A percentile compares a stretch with the other conserved stretches of the same genome.
phyloP scores from a whole-genome alignment of 2,113 vertebrate genomes.

The Notiomystis cincta region DNA sequence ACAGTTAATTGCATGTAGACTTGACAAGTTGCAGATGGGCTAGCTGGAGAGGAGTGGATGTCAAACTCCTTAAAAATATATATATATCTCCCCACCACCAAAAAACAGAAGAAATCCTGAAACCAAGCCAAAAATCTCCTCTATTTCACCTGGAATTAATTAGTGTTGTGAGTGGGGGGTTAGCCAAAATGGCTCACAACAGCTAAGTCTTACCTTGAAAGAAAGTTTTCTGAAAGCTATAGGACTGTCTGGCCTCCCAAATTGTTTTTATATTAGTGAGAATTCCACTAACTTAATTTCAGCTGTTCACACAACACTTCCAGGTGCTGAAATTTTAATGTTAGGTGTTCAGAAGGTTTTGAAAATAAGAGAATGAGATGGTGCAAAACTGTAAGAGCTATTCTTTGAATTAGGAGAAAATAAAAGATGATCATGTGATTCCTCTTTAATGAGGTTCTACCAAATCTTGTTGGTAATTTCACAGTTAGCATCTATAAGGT shows the following conservation, averaged over 20 bases:
- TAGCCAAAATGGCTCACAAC: conserved; percentile 35
- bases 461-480: background rate
- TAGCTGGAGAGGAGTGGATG: conserved; percentile 72
- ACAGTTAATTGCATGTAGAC: conserved; percentile 76
- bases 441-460: background rate
- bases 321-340: background rate
- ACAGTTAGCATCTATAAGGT: background rate
- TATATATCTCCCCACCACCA: background rate
- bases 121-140: background rate
- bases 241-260: background rate
- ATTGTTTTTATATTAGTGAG: background rate
- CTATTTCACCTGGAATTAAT: conserved; percentile 70
- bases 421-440: background rate
- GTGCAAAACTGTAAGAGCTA: background rate
- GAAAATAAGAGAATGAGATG: background rate
- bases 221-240: background rate
- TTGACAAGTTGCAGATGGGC: conserved; percentile 83
- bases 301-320: background rate
- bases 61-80: conserved; percentile 35
- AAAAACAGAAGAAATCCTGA: background rate
- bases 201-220: conserved; percentile 41
- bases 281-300: background rate
- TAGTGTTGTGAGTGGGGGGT: background rate
- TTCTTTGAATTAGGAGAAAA: background rate
- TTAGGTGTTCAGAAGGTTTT: background rate